phyloP scores from a whole-genome alignment of 2,888 invertebrate genomes.

The Thecocarcelia acutangulata region DNA sequence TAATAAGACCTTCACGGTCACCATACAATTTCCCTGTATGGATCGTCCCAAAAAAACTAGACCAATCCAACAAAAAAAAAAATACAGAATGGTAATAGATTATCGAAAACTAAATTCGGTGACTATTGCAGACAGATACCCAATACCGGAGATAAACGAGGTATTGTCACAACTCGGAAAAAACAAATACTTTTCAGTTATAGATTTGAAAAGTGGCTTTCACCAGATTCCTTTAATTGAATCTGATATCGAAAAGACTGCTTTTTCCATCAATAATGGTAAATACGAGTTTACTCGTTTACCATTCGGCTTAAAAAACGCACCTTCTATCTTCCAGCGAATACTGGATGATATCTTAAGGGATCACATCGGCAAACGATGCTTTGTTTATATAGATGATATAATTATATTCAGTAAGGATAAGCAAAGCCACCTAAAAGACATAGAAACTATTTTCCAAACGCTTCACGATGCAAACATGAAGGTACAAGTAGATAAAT shows the following conservation, averaged over 20 bases:
- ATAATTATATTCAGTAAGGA: conserved; percentile 31
- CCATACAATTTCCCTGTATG: conserved; percentile 37
- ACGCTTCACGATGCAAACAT: conserved; percentile 17
- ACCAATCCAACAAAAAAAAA: conserved; percentile 25
- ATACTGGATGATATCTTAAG: conserved; percentile 21
- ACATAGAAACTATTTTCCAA: conserved; percentile 18
- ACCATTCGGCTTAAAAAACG: background rate
- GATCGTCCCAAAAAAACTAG: conserved; percentile 29
- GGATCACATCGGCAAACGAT: conserved; percentile 9
- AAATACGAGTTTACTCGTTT: conserved; percentile 38
- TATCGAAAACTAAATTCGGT: conserved; percentile 33
- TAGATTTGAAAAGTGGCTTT: too few species aligned
- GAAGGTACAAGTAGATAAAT: conserved; percentile 35
- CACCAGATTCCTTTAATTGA: background rate
- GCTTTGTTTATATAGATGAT: conserved; percentile 40
- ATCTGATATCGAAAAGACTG: conserved; percentile 8
- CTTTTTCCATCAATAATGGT: conserved; percentile 21
- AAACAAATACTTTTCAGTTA: too few species aligned
- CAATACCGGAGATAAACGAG: conserved; percentile 24
- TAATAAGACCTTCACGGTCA: background rate
- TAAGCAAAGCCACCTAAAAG: conserved; percentile 7
- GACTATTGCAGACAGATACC: conserved; percentile 26
- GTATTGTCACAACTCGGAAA: conserved; percentile 22
- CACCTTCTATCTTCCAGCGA: conserved; percentile 27
- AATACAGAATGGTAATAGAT: conserved; percentile 36